Conservation (phyloP, 2,113 vertebrate genomes). For the Balaeniceps rex region DNA sequence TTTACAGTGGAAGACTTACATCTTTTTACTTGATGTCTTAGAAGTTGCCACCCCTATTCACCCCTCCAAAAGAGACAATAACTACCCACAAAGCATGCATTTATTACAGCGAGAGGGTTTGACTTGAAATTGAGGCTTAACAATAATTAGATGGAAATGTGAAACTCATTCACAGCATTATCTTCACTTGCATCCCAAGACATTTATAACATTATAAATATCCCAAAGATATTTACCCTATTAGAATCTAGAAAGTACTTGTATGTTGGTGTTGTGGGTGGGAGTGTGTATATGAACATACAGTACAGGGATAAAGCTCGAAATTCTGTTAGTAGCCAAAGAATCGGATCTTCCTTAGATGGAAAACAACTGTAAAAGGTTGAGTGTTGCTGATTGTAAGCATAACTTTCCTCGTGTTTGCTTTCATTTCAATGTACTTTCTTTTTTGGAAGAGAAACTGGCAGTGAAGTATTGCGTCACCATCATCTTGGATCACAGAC, state of each 20-base stretch:
- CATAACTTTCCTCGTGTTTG: not conserved
- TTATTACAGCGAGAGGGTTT: not conserved
- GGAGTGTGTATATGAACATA: not conserved
- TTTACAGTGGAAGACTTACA: not conserved
- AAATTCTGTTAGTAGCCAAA: not conserved
- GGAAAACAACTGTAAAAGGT: not conserved
- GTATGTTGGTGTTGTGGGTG: not conserved
- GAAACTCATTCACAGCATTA: not conserved
- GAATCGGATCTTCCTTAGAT: slow-evolving; percentile 10
- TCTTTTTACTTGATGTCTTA: not conserved
- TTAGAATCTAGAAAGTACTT: not conserved
- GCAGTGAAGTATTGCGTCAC: not conserved
- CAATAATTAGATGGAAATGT: not conserved
- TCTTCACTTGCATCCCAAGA: not conserved
- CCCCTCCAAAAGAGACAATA: not conserved
- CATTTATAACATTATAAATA: not conserved
- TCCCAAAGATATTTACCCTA: not conserved
- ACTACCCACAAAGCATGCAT: not conserved
- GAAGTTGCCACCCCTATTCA: not conserved
- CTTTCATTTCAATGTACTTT: slow-evolving; percentile 9
- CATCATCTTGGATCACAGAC: not conserved
- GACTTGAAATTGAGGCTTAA: not conserved
- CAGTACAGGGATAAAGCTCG: not conserved
- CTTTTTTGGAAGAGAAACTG: slow-evolving; percentile 41
- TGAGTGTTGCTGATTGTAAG: not conserved